phyloP scores from a whole-genome alignment of 2,797 vertebrate genomes.

The Xyrichtys novacula region DNA sequence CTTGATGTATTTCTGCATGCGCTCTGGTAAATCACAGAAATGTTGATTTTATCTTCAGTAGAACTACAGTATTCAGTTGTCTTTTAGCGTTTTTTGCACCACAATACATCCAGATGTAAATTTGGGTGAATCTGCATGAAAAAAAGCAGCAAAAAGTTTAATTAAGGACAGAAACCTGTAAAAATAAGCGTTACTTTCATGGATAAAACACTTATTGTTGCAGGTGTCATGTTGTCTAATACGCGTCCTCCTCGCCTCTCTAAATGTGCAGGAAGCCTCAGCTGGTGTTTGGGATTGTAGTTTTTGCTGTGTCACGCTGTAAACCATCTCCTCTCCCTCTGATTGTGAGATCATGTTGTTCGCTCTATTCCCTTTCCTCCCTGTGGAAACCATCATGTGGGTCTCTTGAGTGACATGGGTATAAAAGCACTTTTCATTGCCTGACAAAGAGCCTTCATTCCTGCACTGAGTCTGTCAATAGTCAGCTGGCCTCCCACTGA shows the following conservation, averaged over 20 bases:
- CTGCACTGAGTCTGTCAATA: constrained; percentile 33
- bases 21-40: too few species aligned
- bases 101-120: too few species aligned
- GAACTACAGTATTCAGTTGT: too few species aligned
- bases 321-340: constrained; percentile 45
- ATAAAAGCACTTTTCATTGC: constrained; percentile 40
- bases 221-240: constrained; percentile 20
- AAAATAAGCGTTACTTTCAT: too few species aligned
- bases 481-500: constrained; percentile 34
- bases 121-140: too few species aligned
- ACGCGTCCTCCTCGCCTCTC: constrained; percentile 14
- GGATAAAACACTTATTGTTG: too few species aligned
- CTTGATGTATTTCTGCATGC: too few species aligned
- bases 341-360: constrained; percentile 37
- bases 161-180: too few species aligned
- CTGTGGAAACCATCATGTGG: constrained; percentile 43
- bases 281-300: constrained; percentile 9
- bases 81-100: too few species aligned
- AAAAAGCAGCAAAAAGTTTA: too few species aligned
- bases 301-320: constrained; percentile 46
- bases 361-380: constrained; percentile 33
- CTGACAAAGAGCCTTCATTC: constrained; percentile 34
- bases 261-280: constrained; percentile 20
- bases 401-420: constrained; percentile 43
- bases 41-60: too few species aligned